Evolutionary conservation across 2,113 vertebrate species (phyloP).

Genomic region (Nibea coibor): DNA sequence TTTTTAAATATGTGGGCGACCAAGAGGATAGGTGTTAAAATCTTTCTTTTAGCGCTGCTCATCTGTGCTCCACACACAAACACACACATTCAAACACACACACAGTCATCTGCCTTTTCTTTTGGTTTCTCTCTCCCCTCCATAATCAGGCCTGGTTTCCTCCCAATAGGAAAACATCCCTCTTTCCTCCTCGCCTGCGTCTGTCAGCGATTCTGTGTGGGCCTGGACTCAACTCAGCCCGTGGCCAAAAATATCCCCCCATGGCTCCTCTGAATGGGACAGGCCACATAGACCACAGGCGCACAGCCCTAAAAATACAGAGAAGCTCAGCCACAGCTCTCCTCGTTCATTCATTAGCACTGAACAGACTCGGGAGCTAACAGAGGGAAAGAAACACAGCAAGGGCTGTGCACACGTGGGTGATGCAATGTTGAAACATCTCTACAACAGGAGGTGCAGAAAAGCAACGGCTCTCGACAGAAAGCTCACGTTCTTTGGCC

Average conservation of each 20-base stretch:
- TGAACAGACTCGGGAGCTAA: conserved; percentile 38
- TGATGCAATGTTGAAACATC: conserved; percentile 45
- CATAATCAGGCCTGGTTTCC: conserved; percentile 78
- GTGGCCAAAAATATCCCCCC: conserved; percentile 80
- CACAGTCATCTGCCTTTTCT: conserved; percentile 71
- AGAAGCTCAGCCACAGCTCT: conserved; percentile 62
- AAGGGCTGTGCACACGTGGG: background rate
- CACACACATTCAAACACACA: background rate
- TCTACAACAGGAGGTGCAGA: conserved; percentile 10
- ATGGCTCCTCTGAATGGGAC: conserved; percentile 77
- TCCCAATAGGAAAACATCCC: conserved; percentile 82
- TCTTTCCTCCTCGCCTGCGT: conserved; percentile 71
- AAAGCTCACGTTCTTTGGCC: background rate
- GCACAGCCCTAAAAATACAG: conserved; percentile 79
- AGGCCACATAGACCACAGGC: conserved; percentile 79
- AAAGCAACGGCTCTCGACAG: conserved; percentile 27
- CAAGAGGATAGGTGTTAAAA: conserved; percentile 30
- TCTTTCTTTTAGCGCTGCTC: background rate
- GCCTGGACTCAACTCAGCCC: conserved; percentile 78
- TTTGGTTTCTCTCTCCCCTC: conserved; percentile 60
- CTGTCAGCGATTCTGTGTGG: conserved; percentile 84
- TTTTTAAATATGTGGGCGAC: conserved; percentile 10
- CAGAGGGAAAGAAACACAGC: background rate
- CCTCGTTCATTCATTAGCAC: conserved; percentile 74
- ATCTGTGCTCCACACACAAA: conserved; percentile 9